Conservation (phyloP, 2,113 vertebrate genomes). For the Herpetotheres cachinnans region DNA sequence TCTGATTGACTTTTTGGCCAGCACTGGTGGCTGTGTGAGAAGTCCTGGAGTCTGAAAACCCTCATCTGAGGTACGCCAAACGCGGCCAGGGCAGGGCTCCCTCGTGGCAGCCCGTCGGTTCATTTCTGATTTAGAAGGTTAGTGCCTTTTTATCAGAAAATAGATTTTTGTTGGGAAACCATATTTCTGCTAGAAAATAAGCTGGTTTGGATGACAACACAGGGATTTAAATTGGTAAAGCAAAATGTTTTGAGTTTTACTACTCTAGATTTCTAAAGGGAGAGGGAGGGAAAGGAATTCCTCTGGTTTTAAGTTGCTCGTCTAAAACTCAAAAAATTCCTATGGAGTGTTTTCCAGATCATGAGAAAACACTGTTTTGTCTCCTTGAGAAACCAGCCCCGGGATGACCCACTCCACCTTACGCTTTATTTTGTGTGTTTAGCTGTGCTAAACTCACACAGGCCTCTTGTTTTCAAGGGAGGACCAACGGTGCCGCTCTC, state of each 20-base stretch:
- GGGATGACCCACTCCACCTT: not conserved
- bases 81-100: not conserved
- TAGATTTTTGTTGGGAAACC: not conserved
- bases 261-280: not conserved
- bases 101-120: not conserved
- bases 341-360: not conserved
- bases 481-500: not conserved
- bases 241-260: not conserved
- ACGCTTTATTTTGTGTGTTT: accelerated
- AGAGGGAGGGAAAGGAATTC: not conserved
- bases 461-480: not conserved
- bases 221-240: not conserved
- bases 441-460: accelerated
- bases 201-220: not conserved
- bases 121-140: not conserved
- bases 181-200: not conserved
- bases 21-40: accelerated
- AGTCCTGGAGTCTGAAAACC: not conserved
- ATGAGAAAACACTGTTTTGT: not conserved
- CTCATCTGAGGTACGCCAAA: accelerated
- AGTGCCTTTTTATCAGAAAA: not conserved
- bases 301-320: not conserved
- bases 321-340: not conserved
- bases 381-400: accelerated
- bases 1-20: not conserved